Base-by-base conservation (phyloP, 2,888 invertebrate genomes). In the Synergus laeviventris region DNA sequence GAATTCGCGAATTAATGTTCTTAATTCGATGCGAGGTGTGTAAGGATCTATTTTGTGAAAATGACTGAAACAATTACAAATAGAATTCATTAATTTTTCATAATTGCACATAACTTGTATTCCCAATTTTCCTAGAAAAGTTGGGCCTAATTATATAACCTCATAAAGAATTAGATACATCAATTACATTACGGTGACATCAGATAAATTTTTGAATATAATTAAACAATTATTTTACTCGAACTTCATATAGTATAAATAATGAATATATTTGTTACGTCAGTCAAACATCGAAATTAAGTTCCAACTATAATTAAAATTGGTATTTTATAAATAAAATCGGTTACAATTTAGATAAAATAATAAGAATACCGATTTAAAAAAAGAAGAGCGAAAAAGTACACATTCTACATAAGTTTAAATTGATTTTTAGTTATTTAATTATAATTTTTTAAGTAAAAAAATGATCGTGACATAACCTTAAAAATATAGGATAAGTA, bases 31-130 rank as follows among this genome's bases (percentile, higher is more conserved):
- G 70, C 1, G 11, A 70, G n/a, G 31, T 21, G 31, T 70, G 70
- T 31, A 70, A 24, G 8, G 24, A 16, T 31, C 70, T 70, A 31
- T 7, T 70, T 70, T 70, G 70, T 11, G 49, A 9, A 36, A 24
- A 70, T n/a, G 70, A 5, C 70, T 70, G 31, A n/a, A 70, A 66
- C 21, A 66, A 42, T 42, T 12, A 21, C 1, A 70, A 45, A 42
- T 45, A 12, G n/a, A n/a, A 49, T 49, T 49, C 8, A n/a, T 49
- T 49, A 49, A 1, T 8, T n/a, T 49, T 7, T 1, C 9, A 49
- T 49, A 8, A 8, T n/a, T n/a, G 7, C 2, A 49, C 2, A 49
- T 7, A 7, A 49, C 8, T 8, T n/a, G n/a, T 7, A 49, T n/a
- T 49, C 2, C 49, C 3, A n/a, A 38, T 61, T n/a, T 64, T 45